A percentile compares a stretch with the other conserved stretches of the same genome.
phyloP scores from a whole-genome alignment of 1,140 invertebrate genomes.

The Drosophila ananassae region DNA sequence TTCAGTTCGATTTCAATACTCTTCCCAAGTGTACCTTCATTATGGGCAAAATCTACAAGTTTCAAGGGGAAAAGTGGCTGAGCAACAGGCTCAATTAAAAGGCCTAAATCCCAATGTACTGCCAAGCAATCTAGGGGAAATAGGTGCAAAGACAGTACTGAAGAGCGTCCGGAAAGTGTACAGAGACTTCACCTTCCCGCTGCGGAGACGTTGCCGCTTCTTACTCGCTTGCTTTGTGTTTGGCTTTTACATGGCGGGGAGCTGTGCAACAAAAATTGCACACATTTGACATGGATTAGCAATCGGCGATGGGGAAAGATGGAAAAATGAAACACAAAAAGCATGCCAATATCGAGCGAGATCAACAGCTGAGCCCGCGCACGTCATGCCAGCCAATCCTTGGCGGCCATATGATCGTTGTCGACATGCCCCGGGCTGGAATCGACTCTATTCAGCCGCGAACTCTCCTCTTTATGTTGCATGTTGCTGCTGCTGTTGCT shows the following conservation, averaged over 20 bases:
- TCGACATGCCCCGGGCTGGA: not conserved
- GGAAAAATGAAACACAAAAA: constrained; percentile 26
- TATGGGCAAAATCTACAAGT: not conserved
- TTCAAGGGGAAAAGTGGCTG: too few species aligned
- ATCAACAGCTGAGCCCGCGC: constrained; percentile 62
- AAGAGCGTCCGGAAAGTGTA: not conserved
- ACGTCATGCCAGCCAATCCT: constrained; percentile 30
- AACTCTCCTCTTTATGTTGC: constrained; percentile 14
- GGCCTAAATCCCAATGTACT: too few species aligned
- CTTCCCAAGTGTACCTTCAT: not conserved
- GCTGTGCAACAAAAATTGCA: constrained; percentile 61
- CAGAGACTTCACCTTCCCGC: not conserved
- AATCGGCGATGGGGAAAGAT: constrained; percentile 54
- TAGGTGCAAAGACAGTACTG: too few species aligned
- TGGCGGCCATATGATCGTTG: constrained; percentile 35
- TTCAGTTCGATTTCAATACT: constrained; percentile 29
- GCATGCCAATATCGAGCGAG: constrained; percentile 31
- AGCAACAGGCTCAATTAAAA: too few species aligned
- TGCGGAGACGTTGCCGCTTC: not conserved
- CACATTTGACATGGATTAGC: constrained; percentile 53
- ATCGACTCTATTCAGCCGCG: not conserved
- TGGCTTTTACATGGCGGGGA: constrained; percentile 17
- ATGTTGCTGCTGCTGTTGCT: constrained; percentile 11
- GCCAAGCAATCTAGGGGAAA: too few species aligned
- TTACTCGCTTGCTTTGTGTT: constrained; percentile 42